These are phyloP conservation scores for Poeciliopsis retropinna DNA, from an alignment of 2,113 vertebrate genomes.

Conservation along the genomic window DNA sequence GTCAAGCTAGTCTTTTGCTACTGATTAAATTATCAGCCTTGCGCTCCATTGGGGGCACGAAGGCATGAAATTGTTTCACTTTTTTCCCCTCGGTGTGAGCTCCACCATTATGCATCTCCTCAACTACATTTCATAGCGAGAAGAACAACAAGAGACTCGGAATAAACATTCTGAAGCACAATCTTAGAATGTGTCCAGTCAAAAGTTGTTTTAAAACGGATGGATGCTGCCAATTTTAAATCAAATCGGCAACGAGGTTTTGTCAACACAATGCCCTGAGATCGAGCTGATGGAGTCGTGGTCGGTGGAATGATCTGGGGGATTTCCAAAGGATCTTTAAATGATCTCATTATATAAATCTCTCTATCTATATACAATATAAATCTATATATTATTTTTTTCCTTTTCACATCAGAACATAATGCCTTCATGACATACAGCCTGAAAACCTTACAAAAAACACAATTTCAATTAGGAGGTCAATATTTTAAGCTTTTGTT, in stretches of 20 bases:
- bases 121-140: slow-evolving; percentile 60
- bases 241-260: background rate
- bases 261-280: background rate
- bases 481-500: too few relatives aligned
- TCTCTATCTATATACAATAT: too few relatives aligned
- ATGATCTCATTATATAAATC: too few relatives aligned
- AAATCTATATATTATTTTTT: too few relatives aligned
- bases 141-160: slow-evolving; percentile 34
- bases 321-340: too few relatives aligned
- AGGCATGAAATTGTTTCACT: slow-evolving; percentile 77
- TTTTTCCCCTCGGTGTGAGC: slow-evolving; percentile 45
- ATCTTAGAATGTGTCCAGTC: slow-evolving; percentile 31
- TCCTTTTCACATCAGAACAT: too few relatives aligned
- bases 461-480: too few relatives aligned
- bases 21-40: slow-evolving; percentile 73
- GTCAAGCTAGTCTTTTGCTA: slow-evolving; percentile 61
- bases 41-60: slow-evolving; percentile 56
- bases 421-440: too few relatives aligned
- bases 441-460: too few relatives aligned
- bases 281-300: background rate
- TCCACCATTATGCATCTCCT: slow-evolving; percentile 65
- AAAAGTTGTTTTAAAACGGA: background rate
- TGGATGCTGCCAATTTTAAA: background rate
- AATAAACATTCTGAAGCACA: slow-evolving; percentile 48
- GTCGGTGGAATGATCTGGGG: too few relatives aligned